Conservation (phyloP, 2,113 vertebrate genomes). For the Marcusenius ussheri region DNA sequence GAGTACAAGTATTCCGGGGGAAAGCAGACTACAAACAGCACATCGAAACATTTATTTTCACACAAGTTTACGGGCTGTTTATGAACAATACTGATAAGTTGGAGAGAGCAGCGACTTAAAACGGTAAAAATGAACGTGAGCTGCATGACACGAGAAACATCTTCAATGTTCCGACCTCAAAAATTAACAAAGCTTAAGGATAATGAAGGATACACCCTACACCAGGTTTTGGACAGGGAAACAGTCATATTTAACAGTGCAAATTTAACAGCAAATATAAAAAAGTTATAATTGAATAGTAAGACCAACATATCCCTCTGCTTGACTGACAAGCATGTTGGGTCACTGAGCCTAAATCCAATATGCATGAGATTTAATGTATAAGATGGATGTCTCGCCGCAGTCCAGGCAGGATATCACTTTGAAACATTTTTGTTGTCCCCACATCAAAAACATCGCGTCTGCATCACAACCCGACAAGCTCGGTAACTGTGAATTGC, state of each 20-base stretch:
- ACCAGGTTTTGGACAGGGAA: not conserved
- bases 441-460: not conserved
- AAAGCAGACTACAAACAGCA: slow-evolving; percentile 24
- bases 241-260: slow-evolving; percentile 13
- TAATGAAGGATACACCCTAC: not conserved
- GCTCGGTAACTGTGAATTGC: not conserved
- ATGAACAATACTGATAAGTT: slow-evolving; percentile 30
- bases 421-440: not conserved
- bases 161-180: not conserved
- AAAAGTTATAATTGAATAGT: not conserved
- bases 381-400: not conserved
- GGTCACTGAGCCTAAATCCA: no score
- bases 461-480: not conserved
- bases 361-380: not conserved
- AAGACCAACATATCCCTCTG: not conserved
- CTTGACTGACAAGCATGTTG: not conserved
- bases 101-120: slow-evolving; percentile 22
- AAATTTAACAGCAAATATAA: not conserved
- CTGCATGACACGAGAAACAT: not conserved
- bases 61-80: slow-evolving; percentile 49
- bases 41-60: slow-evolving; percentile 49
- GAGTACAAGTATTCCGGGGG: not conserved
- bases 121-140: not conserved
- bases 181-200: not conserved
- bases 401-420: not conserved